Percentiles rank a stretch among this genome's conserved stretches.
Evolutionary conservation across 2,797 vertebrate genomes (phyloP).

Genomic region (Scarus forsteni): DNA sequence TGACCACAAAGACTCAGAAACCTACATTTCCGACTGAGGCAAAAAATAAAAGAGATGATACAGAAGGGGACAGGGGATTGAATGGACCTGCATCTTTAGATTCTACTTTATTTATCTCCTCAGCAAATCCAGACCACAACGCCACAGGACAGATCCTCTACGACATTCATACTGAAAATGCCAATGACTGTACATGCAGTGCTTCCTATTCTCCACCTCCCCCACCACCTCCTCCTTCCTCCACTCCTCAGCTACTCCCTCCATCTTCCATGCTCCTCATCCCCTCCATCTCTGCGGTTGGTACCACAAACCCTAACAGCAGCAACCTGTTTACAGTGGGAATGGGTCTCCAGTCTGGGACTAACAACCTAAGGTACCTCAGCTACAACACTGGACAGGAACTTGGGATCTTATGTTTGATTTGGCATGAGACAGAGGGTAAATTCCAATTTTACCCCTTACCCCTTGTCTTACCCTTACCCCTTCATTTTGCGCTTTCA

Average conservation of each 20-base stretch:
- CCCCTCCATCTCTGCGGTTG: conserved; percentile 1
- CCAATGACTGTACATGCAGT: background rate
- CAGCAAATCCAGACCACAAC: conserved; percentile 9
- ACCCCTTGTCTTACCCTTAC: too few relatives aligned
- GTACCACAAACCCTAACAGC: background rate
- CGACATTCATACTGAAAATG: background rate
- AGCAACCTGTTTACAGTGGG: conserved; percentile 18
- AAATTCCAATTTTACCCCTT: too few relatives aligned
- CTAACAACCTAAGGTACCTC: conserved; percentile 46
- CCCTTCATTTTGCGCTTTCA: too few relatives aligned
- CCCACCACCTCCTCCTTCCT: conserved; percentile 36
- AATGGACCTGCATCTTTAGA: background rate
- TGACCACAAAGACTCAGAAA: conserved; percentile 13
- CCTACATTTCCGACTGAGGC: background rate
- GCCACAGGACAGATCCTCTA: conserved; percentile 16
- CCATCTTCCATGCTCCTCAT: conserved; percentile 21
- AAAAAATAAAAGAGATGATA: conserved; percentile 8
- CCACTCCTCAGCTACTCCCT: conserved; percentile 49
- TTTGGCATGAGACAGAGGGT: background rate
- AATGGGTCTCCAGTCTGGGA: conserved; percentile 24
- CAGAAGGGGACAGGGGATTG: conserved; percentile 2
- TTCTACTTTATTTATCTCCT: background rate
- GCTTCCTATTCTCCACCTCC: conserved; percentile 9
- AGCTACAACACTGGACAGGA: background rate
- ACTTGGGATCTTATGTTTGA: background rate